Evolutionary conservation across 30 jellyfish, hydroid and myxozoan species (phyloP).

Genomic region (Sanderia malayensis): DNA sequence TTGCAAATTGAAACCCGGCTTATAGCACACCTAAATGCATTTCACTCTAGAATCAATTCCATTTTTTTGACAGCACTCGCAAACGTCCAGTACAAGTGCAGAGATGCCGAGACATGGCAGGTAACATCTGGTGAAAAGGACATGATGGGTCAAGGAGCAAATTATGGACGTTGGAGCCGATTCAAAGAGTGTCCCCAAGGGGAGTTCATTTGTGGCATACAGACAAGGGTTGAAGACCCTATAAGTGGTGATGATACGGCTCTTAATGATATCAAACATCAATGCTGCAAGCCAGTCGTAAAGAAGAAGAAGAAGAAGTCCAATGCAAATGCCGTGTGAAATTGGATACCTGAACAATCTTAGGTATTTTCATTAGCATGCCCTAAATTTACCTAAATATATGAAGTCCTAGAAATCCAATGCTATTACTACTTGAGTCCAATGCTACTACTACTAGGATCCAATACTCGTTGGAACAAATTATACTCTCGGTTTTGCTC

Average conservation of each 20-base stretch:
- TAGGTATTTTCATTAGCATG: not conserved
- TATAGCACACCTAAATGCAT: not conserved
- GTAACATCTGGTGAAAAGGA: not conserved
- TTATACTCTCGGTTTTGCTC: no score
- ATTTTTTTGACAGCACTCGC: conserved; percentile 21
- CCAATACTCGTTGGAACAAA: no score
- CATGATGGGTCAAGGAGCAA: conserved; percentile 16
- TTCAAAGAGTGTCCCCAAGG: conserved; percentile 43
- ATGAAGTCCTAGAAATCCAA: not conserved
- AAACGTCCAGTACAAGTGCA: conserved; percentile 50
- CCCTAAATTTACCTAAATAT: not conserved
- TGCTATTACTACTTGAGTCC: not conserved
- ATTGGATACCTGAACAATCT: not conserved
- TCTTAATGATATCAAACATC: conserved; percentile 42
- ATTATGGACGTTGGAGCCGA: conserved; percentile 54
- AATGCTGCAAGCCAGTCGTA: conserved; percentile 29
- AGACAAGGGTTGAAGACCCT: conserved; percentile 49
- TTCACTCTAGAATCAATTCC: not conserved
- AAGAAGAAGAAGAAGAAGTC: conserved; percentile 13
- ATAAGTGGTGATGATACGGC: conserved; percentile 57
- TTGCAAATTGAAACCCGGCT: no score
- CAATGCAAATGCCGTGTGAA: not conserved
- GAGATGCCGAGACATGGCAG: conserved; percentile 35
- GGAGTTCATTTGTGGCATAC: conserved; percentile 49
- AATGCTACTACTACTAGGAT: not conserved